A percentile compares a stretch with the other conserved stretches of the same genome.
Conservation (phyloP, 2,113 vertebrate species). For the Spilogale gracilis region DNA sequence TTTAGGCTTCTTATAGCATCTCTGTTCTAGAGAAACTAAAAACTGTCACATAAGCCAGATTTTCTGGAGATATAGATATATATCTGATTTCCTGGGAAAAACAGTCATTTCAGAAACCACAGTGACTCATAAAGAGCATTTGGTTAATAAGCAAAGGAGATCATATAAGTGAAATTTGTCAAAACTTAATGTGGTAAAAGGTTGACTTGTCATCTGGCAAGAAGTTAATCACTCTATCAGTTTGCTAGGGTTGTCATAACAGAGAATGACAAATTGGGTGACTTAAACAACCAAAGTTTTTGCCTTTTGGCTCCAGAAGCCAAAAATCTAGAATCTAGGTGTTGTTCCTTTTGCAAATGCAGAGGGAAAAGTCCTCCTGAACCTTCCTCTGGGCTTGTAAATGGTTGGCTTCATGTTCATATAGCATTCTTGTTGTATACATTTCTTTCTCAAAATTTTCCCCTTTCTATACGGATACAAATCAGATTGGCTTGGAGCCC, state of each 20-base stretch:
- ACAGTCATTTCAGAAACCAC: conserved; percentile 7
- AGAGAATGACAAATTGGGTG: neutral
- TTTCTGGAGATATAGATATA: neutral
- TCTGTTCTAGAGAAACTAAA: conserved; percentile 42
- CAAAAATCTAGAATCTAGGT: neutral
- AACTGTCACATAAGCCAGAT: neutral
- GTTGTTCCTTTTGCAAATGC: neutral
- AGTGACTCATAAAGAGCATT: neutral
- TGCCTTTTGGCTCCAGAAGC: neutral
- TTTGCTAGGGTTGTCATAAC: neutral
- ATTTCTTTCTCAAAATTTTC: neutral
- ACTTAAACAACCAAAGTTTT: neutral
- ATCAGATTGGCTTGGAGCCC: neutral
- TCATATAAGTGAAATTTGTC: neutral
- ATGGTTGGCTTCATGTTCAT: neutral
- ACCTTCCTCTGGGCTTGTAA: neutral
- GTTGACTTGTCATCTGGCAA: neutral
- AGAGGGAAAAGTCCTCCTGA: neutral
- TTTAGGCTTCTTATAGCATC: neutral
- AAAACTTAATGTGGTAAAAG: neutral
- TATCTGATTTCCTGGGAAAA: neutral
- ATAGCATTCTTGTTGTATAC: neutral
- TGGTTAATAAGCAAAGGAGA: neutral
- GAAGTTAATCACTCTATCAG: neutral
- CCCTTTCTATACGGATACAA: neutral